Evolutionary conservation across 2,888 invertebrate species (phyloP), one percentile per base, ranked within the genome.

Genomic region (Acanthoscelides obtectus): DNA sequence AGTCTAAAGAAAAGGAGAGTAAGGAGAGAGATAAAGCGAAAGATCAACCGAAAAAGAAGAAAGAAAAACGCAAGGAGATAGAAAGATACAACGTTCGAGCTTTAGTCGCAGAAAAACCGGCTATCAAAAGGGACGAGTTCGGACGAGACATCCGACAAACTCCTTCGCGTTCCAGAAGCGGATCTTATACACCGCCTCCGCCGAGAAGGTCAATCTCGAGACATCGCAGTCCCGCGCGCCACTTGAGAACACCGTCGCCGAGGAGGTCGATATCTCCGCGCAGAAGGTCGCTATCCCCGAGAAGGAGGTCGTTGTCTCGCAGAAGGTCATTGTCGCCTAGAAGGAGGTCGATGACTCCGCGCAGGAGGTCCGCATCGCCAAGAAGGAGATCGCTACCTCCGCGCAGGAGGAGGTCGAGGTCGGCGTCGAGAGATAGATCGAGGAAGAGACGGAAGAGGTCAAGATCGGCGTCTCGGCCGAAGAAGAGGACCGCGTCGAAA

Each of bases 31-130:
- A 79, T 8, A 83, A 80, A 74, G 81, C 80, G 72, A 83, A 82
- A 65, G 82, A 79, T 67, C 82, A 84, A 76, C 83, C 86, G 72
- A 88, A 87, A 77, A 83, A 86, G 73, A 88, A 87, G 77, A 88
- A 87, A 75, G 88, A 89, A 71, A 93, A 92, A 80, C 88, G 94
- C 20, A 92, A 93, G 80, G 95, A 95, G 80, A 86, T 96, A 69
- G 93, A 93, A 79, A 88, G 95, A 2, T 96, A 96, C 83, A 92
- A 95, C 86, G 95, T 95, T 12, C 88, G 95, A 65, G 91, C 92
- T 74, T 86, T 95, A 64, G 92, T 95, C 8, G 89, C 91, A 4
- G 92, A 92, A 75, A 90, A 91, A 78, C 89, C 91, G 0, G 87
- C 89, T 71, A 72, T 77, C 67, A 74, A 76, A 5, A 93, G 92